These are phyloP conservation scores for Xenotilapia flavipinnis DNA, from an alignment of 2,113 vertebrate species.

Conservation along the genomic window DNA sequence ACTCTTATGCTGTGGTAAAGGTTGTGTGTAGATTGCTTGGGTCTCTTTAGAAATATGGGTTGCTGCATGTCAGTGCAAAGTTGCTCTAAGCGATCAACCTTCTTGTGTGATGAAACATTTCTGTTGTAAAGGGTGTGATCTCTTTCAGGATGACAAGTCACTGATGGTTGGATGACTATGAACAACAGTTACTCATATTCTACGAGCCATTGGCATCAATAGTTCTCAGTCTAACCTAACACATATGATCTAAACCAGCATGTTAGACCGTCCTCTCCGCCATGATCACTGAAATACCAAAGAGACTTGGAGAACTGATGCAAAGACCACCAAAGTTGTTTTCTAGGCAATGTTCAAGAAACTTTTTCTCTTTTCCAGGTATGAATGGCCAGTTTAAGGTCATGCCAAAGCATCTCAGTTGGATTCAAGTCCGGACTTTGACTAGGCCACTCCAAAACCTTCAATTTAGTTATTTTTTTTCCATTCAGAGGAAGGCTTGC, in stretches of 20 bases:
- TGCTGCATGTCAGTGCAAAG: neutral
- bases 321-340: neutral
- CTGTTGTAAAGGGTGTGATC: neutral
- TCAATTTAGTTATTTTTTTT: neutral
- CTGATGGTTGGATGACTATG: neutral
- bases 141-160: neutral
- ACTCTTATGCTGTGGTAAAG: neutral
- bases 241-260: neutral
- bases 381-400: neutral
- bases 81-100: neutral
- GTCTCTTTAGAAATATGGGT: neutral
- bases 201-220: neutral
- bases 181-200: neutral
- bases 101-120: neutral
- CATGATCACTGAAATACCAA: neutral
- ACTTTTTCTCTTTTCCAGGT: neutral
- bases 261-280: fast-evolving
- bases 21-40: neutral
- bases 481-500: neutral
- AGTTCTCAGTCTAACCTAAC: neutral
- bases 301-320: neutral
- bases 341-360: neutral
- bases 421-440: neutral
- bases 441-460: neutral
- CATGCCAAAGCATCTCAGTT: neutral